Base-by-base conservation (phyloP, 2,797 vertebrate genomes). In the Pampus argenteus region DNA sequence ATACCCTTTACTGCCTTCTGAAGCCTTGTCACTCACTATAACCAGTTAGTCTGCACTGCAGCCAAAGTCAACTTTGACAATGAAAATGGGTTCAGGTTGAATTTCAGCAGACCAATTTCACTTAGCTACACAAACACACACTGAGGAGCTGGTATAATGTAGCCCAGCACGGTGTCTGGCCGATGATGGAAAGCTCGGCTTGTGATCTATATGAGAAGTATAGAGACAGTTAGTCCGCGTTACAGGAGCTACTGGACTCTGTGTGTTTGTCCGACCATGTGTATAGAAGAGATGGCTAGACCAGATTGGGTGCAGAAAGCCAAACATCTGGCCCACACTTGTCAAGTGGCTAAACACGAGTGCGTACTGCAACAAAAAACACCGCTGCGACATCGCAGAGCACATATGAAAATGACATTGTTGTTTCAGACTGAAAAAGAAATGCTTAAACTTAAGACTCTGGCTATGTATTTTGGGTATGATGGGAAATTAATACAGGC, bases 251-350 rank as follows among this genome's bases (percentile, higher is more conserved):
- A 69, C 82, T 47, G 79, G 71, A 66, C 74, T 48, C 18, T 2
- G 64, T 54, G 65, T 47, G 38, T 79, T 63, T 72, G 70, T 60
- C n/a, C n/a, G 66, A 48, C 47, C 15, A 5, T 52, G 56, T 65
- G 58, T 71, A 29, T 71, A 81, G 74, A 89, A 83, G 69, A 93
- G 95, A 96, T 95, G 94, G 94, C 94, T 94, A 95, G 95, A 95
- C 94, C 93, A 95, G 95, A 95, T 94, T 92, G 81, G 79, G 73
- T 47, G 71, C 50, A 58, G 65, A 76, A 87, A 86, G 71, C 79
- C 81, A 87, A 90, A 87, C 79, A 93, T 91, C 90, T 94, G 90
- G 90, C 86, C 60, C 91, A 92, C 83, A 88, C 79, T 87, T 69
- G 73, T 85, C 86, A 87, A 79, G 72, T 9, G 36, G 70, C 66